phyloP scores from a whole-genome alignment of 2,888 invertebrate species.

The Homarus gammarus region DNA sequence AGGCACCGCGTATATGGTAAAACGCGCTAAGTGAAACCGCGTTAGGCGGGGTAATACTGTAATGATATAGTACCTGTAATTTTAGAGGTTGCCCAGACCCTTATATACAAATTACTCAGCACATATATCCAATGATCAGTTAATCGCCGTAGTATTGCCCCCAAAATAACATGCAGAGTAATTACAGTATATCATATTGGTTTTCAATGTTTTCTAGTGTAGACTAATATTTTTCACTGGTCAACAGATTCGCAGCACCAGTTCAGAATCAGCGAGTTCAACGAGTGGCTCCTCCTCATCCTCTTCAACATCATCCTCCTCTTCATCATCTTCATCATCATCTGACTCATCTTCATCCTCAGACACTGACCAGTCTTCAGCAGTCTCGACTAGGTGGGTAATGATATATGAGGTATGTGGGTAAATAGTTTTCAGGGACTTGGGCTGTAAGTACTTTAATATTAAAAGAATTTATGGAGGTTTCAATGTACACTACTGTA shows the following conservation, averaged over 20 bases:
- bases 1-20: too few species aligned
- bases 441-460: not conserved
- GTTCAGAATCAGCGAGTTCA: constrained; percentile 74
- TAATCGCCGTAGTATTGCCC: not conserved
- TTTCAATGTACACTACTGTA: too few species aligned
- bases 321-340: constrained; percentile 73
- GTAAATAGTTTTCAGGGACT: not conserved
- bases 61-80: too few species aligned
- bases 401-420: not conserved
- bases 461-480: too few species aligned
- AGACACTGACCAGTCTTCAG: constrained; percentile 75
- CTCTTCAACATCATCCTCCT: constrained; percentile 72
- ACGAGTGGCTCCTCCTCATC: constrained; percentile 75
- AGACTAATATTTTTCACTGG: not conserved
- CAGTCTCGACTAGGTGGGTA: constrained; percentile 73
- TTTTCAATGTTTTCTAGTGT: not conserved
- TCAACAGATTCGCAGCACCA: constrained; percentile 69
- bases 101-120: not conserved
- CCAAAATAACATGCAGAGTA: not conserved
- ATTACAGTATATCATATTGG: not conserved
- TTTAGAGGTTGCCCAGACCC: not conserved
- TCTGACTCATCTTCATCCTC: constrained; percentile 76
- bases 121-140: not conserved
- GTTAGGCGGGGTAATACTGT: too few species aligned
- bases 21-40: too few species aligned